phyloP scores from a whole-genome alignment of 2,113 vertebrate species.

The Hiodon tergisus region DNA sequence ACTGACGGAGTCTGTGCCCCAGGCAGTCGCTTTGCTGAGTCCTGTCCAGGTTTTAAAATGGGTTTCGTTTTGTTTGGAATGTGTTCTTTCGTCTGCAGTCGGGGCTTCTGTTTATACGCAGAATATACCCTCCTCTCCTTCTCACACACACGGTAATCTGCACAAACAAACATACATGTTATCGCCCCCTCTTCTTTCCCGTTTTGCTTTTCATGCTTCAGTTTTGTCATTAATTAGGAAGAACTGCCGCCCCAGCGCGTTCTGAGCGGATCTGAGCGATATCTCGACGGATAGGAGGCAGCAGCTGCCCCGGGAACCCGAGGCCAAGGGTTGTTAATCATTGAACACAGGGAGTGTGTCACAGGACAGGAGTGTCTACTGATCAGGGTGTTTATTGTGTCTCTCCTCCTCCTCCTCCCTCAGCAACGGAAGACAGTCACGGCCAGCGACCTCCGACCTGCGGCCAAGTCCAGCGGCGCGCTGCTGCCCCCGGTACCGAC shows the following conservation, averaged over 20 bases:
- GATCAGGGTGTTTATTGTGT: not conserved
- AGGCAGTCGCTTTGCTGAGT: too few relatives aligned
- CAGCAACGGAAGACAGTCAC: constrained; percentile 48
- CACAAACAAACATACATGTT: too few relatives aligned
- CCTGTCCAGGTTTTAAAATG: too few relatives aligned
- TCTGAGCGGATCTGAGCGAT: constrained; percentile 9
- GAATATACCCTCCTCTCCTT: too few relatives aligned
- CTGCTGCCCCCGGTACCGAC: constrained; percentile 50
- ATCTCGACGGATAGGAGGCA: not conserved
- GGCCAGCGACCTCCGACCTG: constrained; percentile 46
- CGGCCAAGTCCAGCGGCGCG: constrained; percentile 46
- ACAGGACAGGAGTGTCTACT: too few relatives aligned
- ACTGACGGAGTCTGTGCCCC: too few relatives aligned
- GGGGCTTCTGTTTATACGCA: too few relatives aligned
- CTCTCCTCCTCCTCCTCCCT: not conserved
- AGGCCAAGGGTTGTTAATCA: constrained; percentile 2
- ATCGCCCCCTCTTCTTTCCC: constrained; percentile 9
- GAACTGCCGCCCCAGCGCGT: constrained; percentile 5
- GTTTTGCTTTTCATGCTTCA: constrained; percentile 14
- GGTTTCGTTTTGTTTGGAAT: too few relatives aligned
- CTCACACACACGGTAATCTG: too few relatives aligned
- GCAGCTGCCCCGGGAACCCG: not conserved
- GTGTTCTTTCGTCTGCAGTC: too few relatives aligned
- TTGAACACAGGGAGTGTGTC: not conserved
- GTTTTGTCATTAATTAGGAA: constrained; percentile 24